Conservation (phyloP, 2,888 invertebrate genomes). For the Podotricha telesiphe region DNA sequence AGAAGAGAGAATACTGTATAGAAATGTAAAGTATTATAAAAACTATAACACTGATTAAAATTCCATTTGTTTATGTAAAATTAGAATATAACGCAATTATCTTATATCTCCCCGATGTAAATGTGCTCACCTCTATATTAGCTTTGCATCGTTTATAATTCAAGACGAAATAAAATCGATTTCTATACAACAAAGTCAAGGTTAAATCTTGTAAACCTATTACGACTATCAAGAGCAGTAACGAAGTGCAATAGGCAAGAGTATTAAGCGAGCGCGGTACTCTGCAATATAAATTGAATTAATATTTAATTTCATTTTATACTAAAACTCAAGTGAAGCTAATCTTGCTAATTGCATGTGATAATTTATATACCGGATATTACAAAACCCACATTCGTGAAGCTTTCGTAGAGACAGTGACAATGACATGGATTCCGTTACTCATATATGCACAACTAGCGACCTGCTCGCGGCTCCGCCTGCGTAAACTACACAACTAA, state of each 20-base stretch:
- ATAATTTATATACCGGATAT: conserved; percentile 1
- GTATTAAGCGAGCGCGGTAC: not conserved
- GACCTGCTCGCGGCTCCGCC: too few species aligned
- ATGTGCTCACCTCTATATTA: not conserved
- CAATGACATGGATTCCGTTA: too few species aligned
- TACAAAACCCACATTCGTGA: not conserved
- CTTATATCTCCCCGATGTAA: too few species aligned
- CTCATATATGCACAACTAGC: too few species aligned
- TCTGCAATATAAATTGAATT: conserved; percentile 1
- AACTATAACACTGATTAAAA: too few species aligned
- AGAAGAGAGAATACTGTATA: too few species aligned
- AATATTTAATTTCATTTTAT: not conserved
- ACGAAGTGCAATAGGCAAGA: not conserved
- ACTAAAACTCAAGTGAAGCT: not conserved
- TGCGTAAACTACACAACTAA: too few species aligned
- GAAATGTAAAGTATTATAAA: too few species aligned
- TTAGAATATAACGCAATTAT: too few species aligned
- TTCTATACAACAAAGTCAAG: conserved; percentile 14
- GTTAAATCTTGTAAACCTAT: not conserved
- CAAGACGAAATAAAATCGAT: not conserved
- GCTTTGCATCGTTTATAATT: not conserved
- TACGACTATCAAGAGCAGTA: not conserved
- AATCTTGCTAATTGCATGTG: not conserved
- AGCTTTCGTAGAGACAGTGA: conserved; percentile 19
- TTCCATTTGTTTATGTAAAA: too few species aligned